phyloP scores from a whole-genome alignment of 64 coral and sea anemone species.

The Acropora tenuis region DNA sequence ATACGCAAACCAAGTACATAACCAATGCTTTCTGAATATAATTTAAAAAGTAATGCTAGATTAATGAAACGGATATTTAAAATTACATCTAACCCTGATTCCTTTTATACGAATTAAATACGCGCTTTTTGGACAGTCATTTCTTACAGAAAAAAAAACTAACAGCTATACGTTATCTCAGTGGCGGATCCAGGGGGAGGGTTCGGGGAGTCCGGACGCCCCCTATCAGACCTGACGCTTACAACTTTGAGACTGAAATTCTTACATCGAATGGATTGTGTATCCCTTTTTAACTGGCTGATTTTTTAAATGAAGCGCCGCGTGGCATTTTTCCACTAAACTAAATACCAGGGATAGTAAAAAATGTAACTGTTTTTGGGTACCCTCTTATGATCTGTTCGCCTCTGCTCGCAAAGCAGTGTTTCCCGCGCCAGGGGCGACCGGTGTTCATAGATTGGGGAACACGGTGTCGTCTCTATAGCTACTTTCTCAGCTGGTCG shows the following conservation, averaged over 20 bases:
- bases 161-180: neutral
- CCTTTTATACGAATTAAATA: no score
- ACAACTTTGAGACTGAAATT: neutral
- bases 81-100: no score
- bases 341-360: constrained; percentile 55
- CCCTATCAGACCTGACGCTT: constrained; percentile 6
- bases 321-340: constrained; percentile 54
- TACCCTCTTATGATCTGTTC: constrained; percentile 51
- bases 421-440: neutral
- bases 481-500: constrained; percentile 3
- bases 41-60: no score
- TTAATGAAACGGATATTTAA: no score
- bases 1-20: no score
- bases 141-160: no score
- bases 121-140: no score
- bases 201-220: no score
- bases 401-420: constrained; percentile 42
- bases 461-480: neutral
- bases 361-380: constrained; percentile 33
- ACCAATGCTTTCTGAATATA: no score
- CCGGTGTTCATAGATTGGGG: constrained; percentile 14
- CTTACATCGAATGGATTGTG: constrained; percentile 17
- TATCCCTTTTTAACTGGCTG: constrained; percentile 49
- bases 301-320: constrained; percentile 33
- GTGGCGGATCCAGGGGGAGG: neutral